Evolutionary conservation across 2,888 invertebrate genomes (phyloP).

Genomic region (Tinea pellionella): DNA sequence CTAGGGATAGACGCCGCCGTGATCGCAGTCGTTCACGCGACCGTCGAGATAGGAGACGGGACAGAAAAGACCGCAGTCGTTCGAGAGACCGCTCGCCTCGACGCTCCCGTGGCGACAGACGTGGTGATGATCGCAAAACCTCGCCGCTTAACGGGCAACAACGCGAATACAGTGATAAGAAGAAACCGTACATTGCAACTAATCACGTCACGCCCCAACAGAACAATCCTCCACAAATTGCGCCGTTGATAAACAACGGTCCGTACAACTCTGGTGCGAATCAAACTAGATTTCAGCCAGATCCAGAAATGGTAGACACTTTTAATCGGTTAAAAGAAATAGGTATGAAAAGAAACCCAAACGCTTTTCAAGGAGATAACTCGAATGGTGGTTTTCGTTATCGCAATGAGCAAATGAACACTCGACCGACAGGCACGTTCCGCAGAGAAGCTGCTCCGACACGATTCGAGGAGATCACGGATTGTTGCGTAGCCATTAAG

Average conservation of each 20-base stretch:
- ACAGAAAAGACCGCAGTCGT: conserved; percentile 65
- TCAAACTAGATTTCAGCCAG: conserved; percentile 20
- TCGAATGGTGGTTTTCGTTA: conserved; percentile 21
- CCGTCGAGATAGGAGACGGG: conserved; percentile 48
- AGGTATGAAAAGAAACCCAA: conserved; percentile 71
- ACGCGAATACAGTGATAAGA: conserved; percentile 23
- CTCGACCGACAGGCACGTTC: conserved; percentile 26
- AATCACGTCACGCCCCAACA: not conserved
- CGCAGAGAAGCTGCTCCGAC: conserved; percentile 37
- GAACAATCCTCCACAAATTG: not conserved
- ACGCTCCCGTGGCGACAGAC: conserved; percentile 62
- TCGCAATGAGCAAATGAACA: conserved; percentile 15
- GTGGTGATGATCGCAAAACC: conserved; percentile 50
- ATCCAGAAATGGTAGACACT: conserved; percentile 40
- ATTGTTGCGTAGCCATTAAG: conserved; percentile 76
- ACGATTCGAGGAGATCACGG: conserved; percentile 38
- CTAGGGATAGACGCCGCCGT: conserved; percentile 69
- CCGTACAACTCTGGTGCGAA: conserved; percentile 7
- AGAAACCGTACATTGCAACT: conserved; percentile 22
- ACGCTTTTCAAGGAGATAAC: conserved; percentile 59
- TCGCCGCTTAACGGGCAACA: conserved; percentile 30
- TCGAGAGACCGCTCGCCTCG: conserved; percentile 66
- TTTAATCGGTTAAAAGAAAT: conserved; percentile 52
- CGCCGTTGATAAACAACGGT: conserved; percentile 16
- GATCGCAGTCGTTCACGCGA: conserved; percentile 61